A percentile compares a stretch with the other conserved stretches of the same genome.
These are phyloP conservation scores for Brachypteracias leptosomus DNA, from an alignment of 2,113 vertebrate genomes.

Conservation along the genomic window DNA sequence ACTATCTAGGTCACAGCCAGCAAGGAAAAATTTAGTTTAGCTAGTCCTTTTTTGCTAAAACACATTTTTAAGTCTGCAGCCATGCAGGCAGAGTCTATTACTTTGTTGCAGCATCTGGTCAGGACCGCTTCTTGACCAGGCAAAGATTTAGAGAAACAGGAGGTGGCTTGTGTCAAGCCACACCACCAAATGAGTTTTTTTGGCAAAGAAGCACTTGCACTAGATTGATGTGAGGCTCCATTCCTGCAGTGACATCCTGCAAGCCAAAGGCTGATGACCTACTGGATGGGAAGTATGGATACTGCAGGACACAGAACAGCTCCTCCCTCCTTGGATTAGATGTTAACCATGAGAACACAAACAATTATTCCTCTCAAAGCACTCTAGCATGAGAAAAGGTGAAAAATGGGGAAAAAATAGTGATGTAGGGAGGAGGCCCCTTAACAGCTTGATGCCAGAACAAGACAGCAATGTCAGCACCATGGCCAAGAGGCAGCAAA, in stretches of 20 bases:
- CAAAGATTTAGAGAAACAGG: background rate
- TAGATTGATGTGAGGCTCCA: background rate
- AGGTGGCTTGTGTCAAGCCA: background rate
- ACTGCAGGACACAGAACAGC: background rate
- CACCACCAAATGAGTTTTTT: background rate
- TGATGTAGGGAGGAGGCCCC: background rate
- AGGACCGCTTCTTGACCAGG: background rate
- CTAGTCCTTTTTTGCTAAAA: background rate
- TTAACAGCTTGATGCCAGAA: background rate
- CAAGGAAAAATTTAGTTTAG: background rate
- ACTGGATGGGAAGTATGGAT: fast-evolving
- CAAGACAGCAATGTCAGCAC: background rate
- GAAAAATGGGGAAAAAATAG: fast-evolving
- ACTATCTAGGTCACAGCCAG: background rate
- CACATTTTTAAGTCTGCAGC: background rate
- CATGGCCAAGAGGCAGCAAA: background rate
- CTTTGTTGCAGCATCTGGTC: fast-evolving
- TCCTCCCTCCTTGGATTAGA: background rate
- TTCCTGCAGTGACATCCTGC: background rate
- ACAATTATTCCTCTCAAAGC: background rate
- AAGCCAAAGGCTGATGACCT: background rate
- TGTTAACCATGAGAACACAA: background rate
- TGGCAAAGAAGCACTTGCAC: background rate
- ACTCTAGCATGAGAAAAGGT: background rate
- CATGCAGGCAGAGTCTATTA: background rate